phyloP scores from a whole-genome alignment of 2,113 vertebrate species.

The Perognathus longimembris region DNA sequence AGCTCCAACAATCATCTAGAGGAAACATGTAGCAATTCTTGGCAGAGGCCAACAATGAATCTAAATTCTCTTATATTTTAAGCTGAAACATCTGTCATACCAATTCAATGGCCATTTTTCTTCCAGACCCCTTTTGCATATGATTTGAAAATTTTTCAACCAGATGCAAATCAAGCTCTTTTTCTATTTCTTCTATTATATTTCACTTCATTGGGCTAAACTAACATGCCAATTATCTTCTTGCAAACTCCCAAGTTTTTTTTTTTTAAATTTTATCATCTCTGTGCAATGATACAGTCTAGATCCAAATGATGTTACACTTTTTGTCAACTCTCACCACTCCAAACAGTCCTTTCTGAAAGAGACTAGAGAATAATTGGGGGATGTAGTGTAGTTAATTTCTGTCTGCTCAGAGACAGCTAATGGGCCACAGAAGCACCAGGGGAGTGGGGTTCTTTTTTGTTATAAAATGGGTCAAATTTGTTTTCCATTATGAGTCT shows the following conservation, averaged over 20 bases:
- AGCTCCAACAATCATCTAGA: neutral
- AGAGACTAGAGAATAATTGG: slow-evolving; percentile 25
- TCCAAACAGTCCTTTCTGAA: neutral
- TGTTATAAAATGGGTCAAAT: slow-evolving; percentile 81
- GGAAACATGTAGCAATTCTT: neutral
- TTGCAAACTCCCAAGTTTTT: neutral
- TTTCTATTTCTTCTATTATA: neutral
- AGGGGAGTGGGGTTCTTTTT: slow-evolving; percentile 31
- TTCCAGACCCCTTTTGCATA: neutral
- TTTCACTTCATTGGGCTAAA: slow-evolving; percentile 18
- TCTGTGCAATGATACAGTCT: slow-evolving; percentile 21
- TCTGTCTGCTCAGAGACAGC: slow-evolving; percentile 56
- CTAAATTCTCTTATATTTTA: neutral
- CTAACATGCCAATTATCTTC: slow-evolving; percentile 52
- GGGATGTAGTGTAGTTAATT: slow-evolving; percentile 66
- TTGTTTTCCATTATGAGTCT: slow-evolving; percentile 76
- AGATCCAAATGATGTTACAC: neutral
- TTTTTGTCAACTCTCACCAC: slow-evolving; percentile 12
- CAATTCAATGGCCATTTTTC: slow-evolving; percentile 30
- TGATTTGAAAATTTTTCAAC: slow-evolving; percentile 48
- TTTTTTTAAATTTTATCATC: slow-evolving; percentile 11
- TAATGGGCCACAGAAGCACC: slow-evolving; percentile 40
- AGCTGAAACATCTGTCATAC: neutral
- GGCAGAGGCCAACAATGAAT: neutral
- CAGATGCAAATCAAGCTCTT: slow-evolving; percentile 36